Percentiles rank a stretch among this genome's conserved stretches.
Evolutionary conservation across 1,140 invertebrate genomes (phyloP).

Genomic region (Drosophila parvula): DNA sequence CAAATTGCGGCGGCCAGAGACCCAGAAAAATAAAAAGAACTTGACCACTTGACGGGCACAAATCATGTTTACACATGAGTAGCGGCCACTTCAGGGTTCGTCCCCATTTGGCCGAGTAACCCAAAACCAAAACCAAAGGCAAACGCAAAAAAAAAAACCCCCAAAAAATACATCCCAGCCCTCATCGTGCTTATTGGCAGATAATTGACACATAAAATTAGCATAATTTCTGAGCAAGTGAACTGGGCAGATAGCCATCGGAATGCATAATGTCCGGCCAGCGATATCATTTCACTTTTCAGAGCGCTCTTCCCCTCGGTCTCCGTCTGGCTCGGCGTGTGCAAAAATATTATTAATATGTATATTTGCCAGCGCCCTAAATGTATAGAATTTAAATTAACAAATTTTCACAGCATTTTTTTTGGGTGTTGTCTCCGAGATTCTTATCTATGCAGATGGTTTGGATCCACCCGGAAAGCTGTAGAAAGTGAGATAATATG

Average conservation of each 20-base stretch:
- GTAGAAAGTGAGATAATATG: constrained; percentile 56
- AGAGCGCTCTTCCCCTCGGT: constrained; percentile 25
- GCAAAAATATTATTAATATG: constrained; percentile 66
- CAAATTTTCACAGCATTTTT: constrained; percentile 56
- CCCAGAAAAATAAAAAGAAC: constrained; percentile 55
- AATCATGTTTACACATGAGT: constrained; percentile 78
- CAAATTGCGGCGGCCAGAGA: constrained; percentile 51
- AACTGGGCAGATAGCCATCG: constrained; percentile 64
- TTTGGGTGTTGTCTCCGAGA: constrained; percentile 37
- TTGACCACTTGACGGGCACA: constrained; percentile 69
- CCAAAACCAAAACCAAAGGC: constrained; percentile 18
- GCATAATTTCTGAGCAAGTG: constrained; percentile 77
- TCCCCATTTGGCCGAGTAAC: constrained; percentile 60
- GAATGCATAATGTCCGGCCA: constrained; percentile 75
- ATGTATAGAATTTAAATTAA: constrained; percentile 77
- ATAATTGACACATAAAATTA: constrained; percentile 83
- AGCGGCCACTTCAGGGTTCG: constrained; percentile 47
- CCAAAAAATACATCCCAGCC: constrained; percentile 11
- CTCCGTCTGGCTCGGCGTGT: constrained; percentile 15
- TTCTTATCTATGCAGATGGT: constrained; percentile 65
- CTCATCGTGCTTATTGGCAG: constrained; percentile 73
- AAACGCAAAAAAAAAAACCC: constrained; percentile 22
- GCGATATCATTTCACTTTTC: constrained; percentile 75
- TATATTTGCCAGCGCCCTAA: constrained; percentile 46
- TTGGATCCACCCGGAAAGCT: constrained; percentile 26